Base-by-base conservation (phyloP, 2,797 vertebrate genomes). In the Pachyuromys duprasi region DNA sequence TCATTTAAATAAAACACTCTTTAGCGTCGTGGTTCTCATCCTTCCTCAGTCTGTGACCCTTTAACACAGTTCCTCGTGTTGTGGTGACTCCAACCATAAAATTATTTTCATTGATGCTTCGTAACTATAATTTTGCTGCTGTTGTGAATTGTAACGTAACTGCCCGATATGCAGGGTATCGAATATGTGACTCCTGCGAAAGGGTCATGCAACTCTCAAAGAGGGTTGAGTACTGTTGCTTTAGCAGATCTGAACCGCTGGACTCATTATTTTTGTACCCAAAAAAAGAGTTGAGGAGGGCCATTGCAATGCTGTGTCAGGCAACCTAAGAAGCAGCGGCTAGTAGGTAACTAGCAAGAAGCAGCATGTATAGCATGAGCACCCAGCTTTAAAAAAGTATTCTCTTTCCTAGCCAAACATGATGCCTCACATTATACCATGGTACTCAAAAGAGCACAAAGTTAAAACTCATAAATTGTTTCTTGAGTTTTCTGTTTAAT, bases 261-360 rank as follows among this genome's bases (percentile, higher is more conserved):
- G n/a, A 45, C 36, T 76, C 24, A n/a, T 17, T 22, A n/a, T 1
- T 22, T 36, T 70, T 36, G 15, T 42, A 62, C 72, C 26, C 24
- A 45, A 76, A 55, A 33, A 74, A 55, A 53, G 76, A 28, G 42
- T 26, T 65, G n/a, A 31, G 13, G 6, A n/a, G 5, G 53, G 12
- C 3, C 28, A 28, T 22, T 26, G 8, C 3, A 11, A 14, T 8
- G 11, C 20, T 12, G 1, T 20, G 18, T 0, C 3, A 22, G 69
- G 5, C 26, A 63, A 26, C n/a, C n/a, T 65, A 26, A 31, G 49
- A 63, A 33, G 42, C 11, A 36, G 14, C 14, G 6, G 42, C 33
- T 74, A 33, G 33, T 17, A 36, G 11, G 39, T 53, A 14, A 74
- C 36, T 69, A 45, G 17, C n/a, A n/a, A 33, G 11, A 0, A 3